Base-by-base conservation (phyloP, 1,140 invertebrate species). In the Cherax destructor region DNA sequence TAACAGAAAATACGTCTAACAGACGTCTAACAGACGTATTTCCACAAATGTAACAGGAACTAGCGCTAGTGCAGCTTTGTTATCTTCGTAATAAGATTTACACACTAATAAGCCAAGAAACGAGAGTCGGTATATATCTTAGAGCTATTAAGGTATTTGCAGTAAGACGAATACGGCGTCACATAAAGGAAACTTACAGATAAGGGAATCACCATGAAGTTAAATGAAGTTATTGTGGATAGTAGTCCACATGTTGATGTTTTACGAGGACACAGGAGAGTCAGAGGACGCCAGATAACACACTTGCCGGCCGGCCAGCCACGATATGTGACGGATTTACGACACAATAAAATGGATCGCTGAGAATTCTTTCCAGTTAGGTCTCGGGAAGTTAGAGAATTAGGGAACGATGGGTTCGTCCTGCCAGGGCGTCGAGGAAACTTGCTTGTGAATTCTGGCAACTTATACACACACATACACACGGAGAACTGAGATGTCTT, bases 301-400 rank as follows among this genome's bases (percentile, higher is more conserved):
- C 69, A 74, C 69, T 74, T 24, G n/a, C 69, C 69, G 69, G 69
- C 69, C 69, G 69, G n/a, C 69, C 24, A 11, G 69, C 69, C 69
- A 24, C n/a, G 69, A 30, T 30, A 24, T 74, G 69, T 74, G 69
- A 74, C n/a, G 69, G 69, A 74, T 74, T 74, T 74, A 74, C 69
- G 69, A 11, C 69, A 74, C 24, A 24, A 74, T 74, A 74, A 74
- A 74, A 21, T 74, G 69, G 69, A 74, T 74, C 9, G 9, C 69
- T 3, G 24, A 21, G 69, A 74, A 30, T 74, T 21, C 21, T 74
- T 21, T n/a, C 69, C 24, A 3, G 16, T 74, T 6, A 6, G 6
- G 21, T 30, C 24, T 30, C n/a, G 69, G 69, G 24, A 74, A 74
- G 69, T 74, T n/a, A 10, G 4, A 30, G 69, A 74, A 30, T 74